Evolutionary conservation across 1,140 invertebrate species (phyloP).

Genomic region (Penaeus chinensis): DNA sequence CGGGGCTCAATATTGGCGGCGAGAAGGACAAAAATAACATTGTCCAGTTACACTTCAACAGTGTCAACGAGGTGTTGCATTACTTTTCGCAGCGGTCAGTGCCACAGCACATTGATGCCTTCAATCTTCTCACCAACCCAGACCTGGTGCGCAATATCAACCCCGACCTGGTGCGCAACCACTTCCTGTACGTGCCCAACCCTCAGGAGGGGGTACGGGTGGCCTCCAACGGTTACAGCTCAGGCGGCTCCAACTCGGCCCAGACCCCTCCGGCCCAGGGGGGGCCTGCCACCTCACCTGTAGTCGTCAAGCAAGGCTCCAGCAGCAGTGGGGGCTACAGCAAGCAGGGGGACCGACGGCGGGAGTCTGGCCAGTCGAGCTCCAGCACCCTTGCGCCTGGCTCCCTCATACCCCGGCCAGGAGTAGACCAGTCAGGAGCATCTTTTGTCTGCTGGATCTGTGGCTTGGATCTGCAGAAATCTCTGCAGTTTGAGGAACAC

Average conservation of each 20-base stretch:
- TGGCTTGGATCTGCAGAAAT: conserved; percentile 63
- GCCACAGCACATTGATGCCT: conserved; percentile 63
- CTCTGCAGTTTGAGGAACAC: conserved; percentile 62
- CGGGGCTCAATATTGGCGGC: conserved; percentile 55
- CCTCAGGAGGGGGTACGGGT: conserved; percentile 62
- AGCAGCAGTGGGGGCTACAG: conserved; percentile 34
- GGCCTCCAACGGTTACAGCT: conserved; percentile 63
- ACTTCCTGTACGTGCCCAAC: conserved; percentile 64
- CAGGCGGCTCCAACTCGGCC: conserved; percentile 54
- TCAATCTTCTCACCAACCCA: conserved; percentile 62
- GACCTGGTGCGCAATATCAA: conserved; percentile 64
- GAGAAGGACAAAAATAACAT: conserved; percentile 64
- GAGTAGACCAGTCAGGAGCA: conserved; percentile 46
- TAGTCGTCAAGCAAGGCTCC: conserved; percentile 45
- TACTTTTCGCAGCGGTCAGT: conserved; percentile 64
- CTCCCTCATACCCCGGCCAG: conserved; percentile 56
- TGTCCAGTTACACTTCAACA: conserved; percentile 63
- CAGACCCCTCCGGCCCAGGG: conserved; percentile 57
- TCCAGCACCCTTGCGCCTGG: conserved; percentile 54
- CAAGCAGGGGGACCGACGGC: conserved; percentile 46
- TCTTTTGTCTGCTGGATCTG: conserved; percentile 64
- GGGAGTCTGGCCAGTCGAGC: conserved; percentile 32
- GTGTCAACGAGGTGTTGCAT: conserved; percentile 63
- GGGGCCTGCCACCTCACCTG: conserved; percentile 49
- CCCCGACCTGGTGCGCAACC: conserved; percentile 63